phyloP scores from a whole-genome alignment of 2,113 vertebrate genomes.

The Phrynocephalus versicolor region DNA sequence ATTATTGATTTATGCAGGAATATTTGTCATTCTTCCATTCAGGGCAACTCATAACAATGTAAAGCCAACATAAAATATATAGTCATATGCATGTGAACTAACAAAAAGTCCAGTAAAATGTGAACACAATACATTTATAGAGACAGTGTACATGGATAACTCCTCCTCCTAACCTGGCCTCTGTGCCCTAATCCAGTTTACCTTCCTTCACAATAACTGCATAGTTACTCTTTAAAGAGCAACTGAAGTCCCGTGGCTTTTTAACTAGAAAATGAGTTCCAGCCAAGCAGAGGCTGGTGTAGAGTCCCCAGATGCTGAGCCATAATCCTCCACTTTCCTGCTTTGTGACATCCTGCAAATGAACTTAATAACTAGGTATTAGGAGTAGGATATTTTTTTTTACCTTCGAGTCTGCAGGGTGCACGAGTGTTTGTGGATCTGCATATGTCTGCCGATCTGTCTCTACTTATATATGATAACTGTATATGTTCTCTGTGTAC shows the following conservation, averaged over 20 bases:
- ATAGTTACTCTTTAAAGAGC: background rate
- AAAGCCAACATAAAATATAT: background rate
- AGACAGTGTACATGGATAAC: background rate
- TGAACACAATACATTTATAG: background rate
- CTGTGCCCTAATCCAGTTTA: background rate
- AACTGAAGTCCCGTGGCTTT: no score
- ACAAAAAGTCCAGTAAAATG: background rate
- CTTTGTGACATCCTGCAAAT: background rate
- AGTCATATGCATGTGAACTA: background rate
- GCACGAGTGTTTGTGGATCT: no score
- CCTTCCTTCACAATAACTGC: background rate
- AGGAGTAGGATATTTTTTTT: background rate
- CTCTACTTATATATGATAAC: background rate
- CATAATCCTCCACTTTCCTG: background rate
- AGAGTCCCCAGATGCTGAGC: background rate
- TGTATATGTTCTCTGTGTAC: background rate
- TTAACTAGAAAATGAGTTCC: no score
- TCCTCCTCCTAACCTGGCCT: background rate
- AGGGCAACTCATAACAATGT: background rate
- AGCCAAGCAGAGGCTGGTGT: background rate
- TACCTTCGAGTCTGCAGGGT: background rate
- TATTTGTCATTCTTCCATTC: background rate
- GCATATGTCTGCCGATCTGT: no score
- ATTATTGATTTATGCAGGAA: background rate
- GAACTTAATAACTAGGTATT: background rate